These are phyloP conservation scores for Sphaerophoria taeniata DNA, from an alignment of 2,888 invertebrate species.

Conservation along the genomic window DNA sequence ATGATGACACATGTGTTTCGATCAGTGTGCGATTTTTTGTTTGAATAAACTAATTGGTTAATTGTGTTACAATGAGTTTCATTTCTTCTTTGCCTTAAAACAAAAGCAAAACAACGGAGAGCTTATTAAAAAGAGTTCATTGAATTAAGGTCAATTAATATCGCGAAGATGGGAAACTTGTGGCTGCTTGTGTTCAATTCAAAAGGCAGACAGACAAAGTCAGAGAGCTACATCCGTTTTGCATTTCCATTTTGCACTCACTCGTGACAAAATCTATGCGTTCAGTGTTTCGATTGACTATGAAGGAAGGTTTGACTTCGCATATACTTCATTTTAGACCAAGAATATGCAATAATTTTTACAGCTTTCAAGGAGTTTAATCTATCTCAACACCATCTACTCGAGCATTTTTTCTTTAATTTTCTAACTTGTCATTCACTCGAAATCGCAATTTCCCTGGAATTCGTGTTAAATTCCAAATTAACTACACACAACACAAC, in stretches of 20 bases:
- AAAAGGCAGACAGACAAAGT: background rate
- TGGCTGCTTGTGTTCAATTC: background rate
- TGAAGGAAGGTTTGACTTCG: too few species aligned
- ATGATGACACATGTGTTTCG: background rate
- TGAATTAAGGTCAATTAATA: constrained; percentile 50
- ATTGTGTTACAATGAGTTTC: constrained; percentile 2
- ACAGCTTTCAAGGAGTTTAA: too few species aligned
- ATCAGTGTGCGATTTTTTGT: background rate
- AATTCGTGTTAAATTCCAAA: constrained; percentile 41
- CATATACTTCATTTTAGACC: too few species aligned
- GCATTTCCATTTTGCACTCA: background rate
- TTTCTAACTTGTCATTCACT: constrained; percentile 33
- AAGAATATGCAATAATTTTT: too few species aligned
- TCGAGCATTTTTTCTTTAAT: background rate
- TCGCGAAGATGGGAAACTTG: constrained; percentile 8
- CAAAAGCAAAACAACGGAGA: background rate
- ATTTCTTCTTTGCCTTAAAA: constrained; percentile 8
- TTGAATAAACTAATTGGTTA: constrained; percentile 30
- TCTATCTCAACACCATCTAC: constrained; percentile 16
- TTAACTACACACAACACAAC: constrained; percentile 28
- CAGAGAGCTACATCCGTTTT: background rate
- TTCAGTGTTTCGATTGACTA: too few species aligned
- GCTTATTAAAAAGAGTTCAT: constrained; percentile 26
- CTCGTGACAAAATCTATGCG: background rate
- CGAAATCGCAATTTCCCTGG: constrained; percentile 13